phyloP scores from a whole-genome alignment of 2,888 invertebrate species.

The Orthosia cruda region DNA sequence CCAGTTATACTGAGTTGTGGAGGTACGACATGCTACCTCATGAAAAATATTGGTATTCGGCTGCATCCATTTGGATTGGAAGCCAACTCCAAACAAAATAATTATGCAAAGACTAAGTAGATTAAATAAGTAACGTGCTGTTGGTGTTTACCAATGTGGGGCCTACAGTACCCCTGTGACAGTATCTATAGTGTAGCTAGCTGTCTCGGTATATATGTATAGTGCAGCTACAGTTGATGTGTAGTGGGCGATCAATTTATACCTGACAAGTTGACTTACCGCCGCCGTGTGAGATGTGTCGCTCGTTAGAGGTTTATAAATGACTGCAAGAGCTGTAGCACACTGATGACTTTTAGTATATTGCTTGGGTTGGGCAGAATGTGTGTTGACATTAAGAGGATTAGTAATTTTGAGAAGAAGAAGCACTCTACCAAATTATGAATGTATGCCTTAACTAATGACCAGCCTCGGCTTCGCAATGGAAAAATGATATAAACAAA shows the following conservation, averaged over 20 bases:
- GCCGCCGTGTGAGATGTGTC: conserved; percentile 15
- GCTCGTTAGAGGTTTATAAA: conserved; percentile 34
- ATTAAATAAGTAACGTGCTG: too few species aligned
- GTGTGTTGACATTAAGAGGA: background rate
- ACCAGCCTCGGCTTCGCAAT: too few species aligned
- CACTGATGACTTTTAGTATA: background rate
- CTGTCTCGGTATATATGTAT: background rate
- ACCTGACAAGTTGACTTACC: conserved; percentile 39
- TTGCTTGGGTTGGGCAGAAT: background rate
- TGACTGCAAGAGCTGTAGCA: conserved; percentile 1
- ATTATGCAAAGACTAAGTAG: too few species aligned
- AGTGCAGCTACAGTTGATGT: background rate
- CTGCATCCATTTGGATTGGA: too few species aligned
- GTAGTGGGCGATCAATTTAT: conserved; percentile 48
- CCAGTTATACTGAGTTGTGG: too few species aligned
- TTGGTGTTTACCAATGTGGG: too few species aligned
- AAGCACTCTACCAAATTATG: background rate
- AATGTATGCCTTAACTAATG: background rate
- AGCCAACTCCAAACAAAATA: too few species aligned
- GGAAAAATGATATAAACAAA: too few species aligned
- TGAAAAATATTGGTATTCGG: too few species aligned
- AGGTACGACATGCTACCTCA: too few species aligned
- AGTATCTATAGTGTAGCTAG: background rate
- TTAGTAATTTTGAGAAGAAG: background rate
- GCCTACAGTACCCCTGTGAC: too few species aligned